Conservation (phyloP, 2,888 invertebrate genomes). For the Dasysyrphus albostriatus region DNA sequence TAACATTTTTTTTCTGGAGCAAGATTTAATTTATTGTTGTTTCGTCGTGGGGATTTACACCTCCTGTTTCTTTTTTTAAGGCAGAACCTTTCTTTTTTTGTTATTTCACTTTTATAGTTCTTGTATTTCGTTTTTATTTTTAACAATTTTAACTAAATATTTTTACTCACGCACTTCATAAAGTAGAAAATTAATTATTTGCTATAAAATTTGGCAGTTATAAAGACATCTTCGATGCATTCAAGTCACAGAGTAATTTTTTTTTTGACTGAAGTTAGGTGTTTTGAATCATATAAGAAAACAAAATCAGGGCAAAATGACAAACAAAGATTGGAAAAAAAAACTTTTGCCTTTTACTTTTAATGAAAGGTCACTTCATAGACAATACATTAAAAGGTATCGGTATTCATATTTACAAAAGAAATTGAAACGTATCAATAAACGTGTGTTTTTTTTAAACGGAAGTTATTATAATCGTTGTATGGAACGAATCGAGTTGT, state of each 20-base stretch:
- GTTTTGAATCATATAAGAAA: neutral
- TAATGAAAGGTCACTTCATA: too few relatives aligned
- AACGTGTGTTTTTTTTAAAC: too few relatives aligned
- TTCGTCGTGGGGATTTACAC: conserved; percentile 32
- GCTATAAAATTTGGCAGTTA: conserved; percentile 17
- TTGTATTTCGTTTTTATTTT: conserved; percentile 6
- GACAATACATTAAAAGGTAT: too few relatives aligned
- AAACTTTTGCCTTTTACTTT: too few relatives aligned
- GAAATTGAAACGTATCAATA: too few relatives aligned
- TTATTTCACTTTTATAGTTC: conserved; percentile 39
- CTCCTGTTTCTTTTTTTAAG: conserved; percentile 15
- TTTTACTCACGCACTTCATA: conserved; percentile 23
- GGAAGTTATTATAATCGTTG: too few relatives aligned
- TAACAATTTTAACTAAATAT: neutral
- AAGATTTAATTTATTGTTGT: conserved; percentile 21
- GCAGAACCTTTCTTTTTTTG: conserved; percentile 12
- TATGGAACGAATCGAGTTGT: too few relatives aligned
- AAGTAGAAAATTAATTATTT: neutral
- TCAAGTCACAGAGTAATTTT: neutral
- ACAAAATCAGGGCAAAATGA: neutral
- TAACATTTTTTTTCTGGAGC: conserved; percentile 64
- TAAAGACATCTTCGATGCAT: neutral
- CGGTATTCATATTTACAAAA: too few relatives aligned
- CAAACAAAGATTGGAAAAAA: neutral
- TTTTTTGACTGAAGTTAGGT: neutral